Percentiles rank a stretch among this genome's conserved stretches.
Evolutionary conservation across 2,797 vertebrate species (phyloP).

Genomic region (Threskiornis aethiopicus): DNA sequence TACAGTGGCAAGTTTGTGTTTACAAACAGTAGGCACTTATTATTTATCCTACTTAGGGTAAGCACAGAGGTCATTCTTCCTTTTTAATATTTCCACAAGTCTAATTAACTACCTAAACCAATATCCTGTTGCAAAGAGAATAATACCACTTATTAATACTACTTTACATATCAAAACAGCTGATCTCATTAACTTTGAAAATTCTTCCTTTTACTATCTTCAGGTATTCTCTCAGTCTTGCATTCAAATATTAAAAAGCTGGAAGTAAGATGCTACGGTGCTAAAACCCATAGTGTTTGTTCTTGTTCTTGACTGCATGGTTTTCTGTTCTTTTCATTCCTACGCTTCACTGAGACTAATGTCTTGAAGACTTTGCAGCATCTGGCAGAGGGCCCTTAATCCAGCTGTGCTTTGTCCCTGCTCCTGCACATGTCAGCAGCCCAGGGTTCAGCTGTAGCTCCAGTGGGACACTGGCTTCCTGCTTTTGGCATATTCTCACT

Average conservation of each 20-base stretch:
- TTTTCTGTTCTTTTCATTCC: background rate
- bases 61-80: background rate
- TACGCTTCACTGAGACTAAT: background rate
- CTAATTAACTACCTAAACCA: background rate
- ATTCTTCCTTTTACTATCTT: background rate
- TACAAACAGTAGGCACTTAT: background rate
- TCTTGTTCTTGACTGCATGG: background rate
- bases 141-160: background rate
- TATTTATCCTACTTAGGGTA: background rate
- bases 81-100: background rate
- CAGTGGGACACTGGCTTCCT: background rate
- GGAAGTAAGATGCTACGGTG: background rate
- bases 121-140: background rate
- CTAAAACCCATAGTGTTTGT: background rate
- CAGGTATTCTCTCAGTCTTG: background rate
- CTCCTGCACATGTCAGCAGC: rapidly evolving
- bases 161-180: background rate
- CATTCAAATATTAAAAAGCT: background rate
- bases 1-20: background rate
- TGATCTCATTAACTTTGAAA: background rate
- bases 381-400: background rate
- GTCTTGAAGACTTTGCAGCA: background rate
- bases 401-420: background rate
- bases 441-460: background rate
- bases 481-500: background rate